Evolutionary conservation across 2,113 vertebrate genomes (phyloP).

Genomic region (Tachuris rubrigastra): DNA sequence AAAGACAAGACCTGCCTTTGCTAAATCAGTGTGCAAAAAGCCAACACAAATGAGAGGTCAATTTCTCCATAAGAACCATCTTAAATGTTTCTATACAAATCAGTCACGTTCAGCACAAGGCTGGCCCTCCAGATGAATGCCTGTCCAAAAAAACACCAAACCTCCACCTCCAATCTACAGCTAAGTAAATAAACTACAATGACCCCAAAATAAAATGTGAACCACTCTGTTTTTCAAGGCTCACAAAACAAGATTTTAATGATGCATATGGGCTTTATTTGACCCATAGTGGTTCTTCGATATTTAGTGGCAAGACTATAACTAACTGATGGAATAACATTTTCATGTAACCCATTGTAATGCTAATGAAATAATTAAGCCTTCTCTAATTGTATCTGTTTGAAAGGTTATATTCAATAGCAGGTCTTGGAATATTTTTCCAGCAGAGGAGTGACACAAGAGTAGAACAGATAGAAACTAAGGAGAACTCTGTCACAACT

Average conservation of each 20-base stretch:
- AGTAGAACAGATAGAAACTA: background rate
- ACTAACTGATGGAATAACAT: background rate
- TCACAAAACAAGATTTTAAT: constrained; percentile 15
- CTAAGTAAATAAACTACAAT: constrained; percentile 46
- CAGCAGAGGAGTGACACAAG: background rate
- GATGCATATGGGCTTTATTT: constrained; percentile 24
- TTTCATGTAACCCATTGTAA: background rate
- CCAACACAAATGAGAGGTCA: background rate
- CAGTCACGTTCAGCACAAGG: background rate
- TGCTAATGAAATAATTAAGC: background rate
- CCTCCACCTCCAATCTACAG: background rate
- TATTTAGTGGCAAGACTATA: background rate
- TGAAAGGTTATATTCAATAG: background rate
- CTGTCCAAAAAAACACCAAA: background rate
- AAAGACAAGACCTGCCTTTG: background rate
- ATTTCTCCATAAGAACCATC: background rate
- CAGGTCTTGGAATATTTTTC: background rate
- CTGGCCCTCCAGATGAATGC: background rate
- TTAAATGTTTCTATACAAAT: background rate
- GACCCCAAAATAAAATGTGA: constrained; percentile 30
- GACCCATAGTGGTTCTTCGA: background rate
- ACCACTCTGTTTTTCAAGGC: background rate
- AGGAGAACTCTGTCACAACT: background rate
- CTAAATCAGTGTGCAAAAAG: background rate
- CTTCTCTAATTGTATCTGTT: background rate